Base-by-base conservation (phyloP, 2,113 vertebrate genomes). In the Salminus brasiliensis region DNA sequence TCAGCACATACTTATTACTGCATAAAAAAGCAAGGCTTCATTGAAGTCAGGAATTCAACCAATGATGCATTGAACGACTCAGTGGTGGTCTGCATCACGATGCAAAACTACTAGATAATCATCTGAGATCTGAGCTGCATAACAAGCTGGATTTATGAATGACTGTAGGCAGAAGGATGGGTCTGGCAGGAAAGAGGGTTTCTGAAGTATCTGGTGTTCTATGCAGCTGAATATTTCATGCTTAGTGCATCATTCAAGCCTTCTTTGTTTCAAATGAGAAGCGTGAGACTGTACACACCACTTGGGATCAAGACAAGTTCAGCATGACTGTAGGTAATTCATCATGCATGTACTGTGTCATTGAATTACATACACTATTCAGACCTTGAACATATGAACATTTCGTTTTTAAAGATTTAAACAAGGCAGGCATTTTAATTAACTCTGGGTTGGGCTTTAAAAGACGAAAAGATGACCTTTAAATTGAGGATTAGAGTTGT, bases 151-250 rank as follows among this genome's bases (percentile, higher is more conserved):
- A 34, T 18, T 63, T 63, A 16, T 32, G 60, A 63, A 63, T 63
- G 29, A 34, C 30, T 18, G 60, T 30, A 32, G 30, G 60, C 23
- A 39, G 65, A 39, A 9, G 43, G 32, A 29, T 27, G n/a, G 10
- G 36, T 23, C 30, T 39, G 32, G 55, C 27, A 55, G 29, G 15
- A 49, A 45, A 39, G 60, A 49, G 27, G 29, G 4, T 27, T 66
- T 53, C 32, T 16, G 32, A 16, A 49, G 45, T 67, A 55, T 53
- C 9, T 53, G 23, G 16, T 29, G 52, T 53, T 53, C 47, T 67
- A 76, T 55, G 21, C 16, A 76, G 10, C 49, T 39, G 41, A 30
- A 60, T 60, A 30, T 77, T 68, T 77, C 57, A 68, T 41, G 16
- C 63, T 43, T 76, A 66, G 43, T 57, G 34, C 41, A 77, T 77